Evolutionary conservation across 2,113 vertebrate species (phyloP), one percentile per base, ranked within the genome.

Genomic region (Dromaius novaehollandiae): DNA sequence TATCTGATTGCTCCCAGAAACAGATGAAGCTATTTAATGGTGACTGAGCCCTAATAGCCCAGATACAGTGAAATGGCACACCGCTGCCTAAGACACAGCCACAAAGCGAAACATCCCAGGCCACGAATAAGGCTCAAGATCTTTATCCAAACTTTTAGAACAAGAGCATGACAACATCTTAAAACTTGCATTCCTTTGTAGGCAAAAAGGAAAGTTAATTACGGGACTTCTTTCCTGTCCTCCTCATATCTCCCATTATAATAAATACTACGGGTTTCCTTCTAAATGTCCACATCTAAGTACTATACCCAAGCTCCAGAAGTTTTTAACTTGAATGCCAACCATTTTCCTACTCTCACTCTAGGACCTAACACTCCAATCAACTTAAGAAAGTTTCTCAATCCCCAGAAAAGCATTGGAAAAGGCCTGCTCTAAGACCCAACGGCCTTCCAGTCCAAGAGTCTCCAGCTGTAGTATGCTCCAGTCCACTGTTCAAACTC

Each of bases 1-100:
- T 85, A 86, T 80, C 89, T 79, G 87, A 84, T 36, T 66, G 75
- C 91, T 89, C 71, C 55, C 63, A 94, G 86, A 74, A 95, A 82
- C 17, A 89, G 74, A 65, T 42, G 36, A 76, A n/a, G 78, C 61
- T 90, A 4, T 88, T 95, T 83, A 70, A 74, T 70, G 71, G 53
- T 82, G 88, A 60, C 44, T 65, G 48, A 81, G 40, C 50, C 53
- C 66, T 50, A 78, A 73, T 30, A 88, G 58, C 38, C 38, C 61
- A 48, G 34, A 6, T 36, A 68, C 30, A 81, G 30, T 6, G 24
- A 82, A 88, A 74, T 3, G 6, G 19, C 30, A 79, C 42, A 21
- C 20, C 17, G 20, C 1, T 64, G n/a, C 70, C 51, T 40, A 69
- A 75, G 73, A 6, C 19, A 30, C 17, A 69, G 63, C 18, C 44